Percentiles rank a stretch among this genome's conserved stretches.
Evolutionary conservation across 2,113 vertebrate species (phyloP).

Genomic region (Myrmecobius fasciatus): DNA sequence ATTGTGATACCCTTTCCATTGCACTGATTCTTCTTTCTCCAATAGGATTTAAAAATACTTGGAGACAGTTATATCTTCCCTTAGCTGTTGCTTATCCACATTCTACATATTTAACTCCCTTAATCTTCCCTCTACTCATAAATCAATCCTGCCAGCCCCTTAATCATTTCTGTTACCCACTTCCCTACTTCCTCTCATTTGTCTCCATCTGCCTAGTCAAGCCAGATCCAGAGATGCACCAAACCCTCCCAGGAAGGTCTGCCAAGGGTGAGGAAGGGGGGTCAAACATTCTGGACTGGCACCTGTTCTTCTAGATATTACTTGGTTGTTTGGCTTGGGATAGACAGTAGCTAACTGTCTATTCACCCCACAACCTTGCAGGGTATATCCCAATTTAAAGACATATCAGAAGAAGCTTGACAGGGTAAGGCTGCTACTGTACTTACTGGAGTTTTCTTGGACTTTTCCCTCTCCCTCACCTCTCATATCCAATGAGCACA

Average conservation of each 20-base stretch:
- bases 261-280: conserved; percentile 58
- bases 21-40: neutral
- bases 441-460: neutral
- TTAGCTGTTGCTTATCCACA: neutral
- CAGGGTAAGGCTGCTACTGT: neutral
- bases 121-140: neutral
- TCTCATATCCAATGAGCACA: neutral
- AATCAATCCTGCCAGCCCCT: neutral
- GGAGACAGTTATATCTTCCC: neutral
- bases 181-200: too few relatives aligned
- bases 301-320: neutral
- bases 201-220: neutral
- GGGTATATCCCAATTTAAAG: neutral
- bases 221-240: conserved; percentile 1
- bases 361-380: neutral
- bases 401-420: neutral
- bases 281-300: neutral
- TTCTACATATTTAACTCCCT: neutral
- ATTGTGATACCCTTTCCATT: neutral
- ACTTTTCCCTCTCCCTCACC: neutral
- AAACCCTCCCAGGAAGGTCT: neutral
- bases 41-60: neutral
- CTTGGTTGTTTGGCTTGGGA: neutral
- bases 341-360: neutral
- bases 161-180: neutral